Base-by-base conservation (phyloP, 2,797 vertebrate species). In the Lepidocolaptes lacrymiger region DNA sequence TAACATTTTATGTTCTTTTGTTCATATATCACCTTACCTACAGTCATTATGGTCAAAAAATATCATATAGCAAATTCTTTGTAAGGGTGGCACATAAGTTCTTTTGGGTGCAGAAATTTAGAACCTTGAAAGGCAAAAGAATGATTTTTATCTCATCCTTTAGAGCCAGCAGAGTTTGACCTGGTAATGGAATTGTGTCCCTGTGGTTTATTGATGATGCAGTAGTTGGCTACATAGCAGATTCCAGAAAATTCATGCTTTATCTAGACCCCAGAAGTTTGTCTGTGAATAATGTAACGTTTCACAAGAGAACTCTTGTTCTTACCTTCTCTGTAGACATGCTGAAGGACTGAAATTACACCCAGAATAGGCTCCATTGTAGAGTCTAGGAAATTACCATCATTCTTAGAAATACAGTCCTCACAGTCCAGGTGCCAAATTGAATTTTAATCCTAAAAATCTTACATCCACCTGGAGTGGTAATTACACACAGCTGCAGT, bases 401-500 rank as follows among this genome's bases (percentile, higher is more conserved):
- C 9, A 20, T 58, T 93, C 62, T 91, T 92, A 83, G 67, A 93
- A 93, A 91, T 54, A 51, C 7, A 49, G 49, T 30, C 61, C 27
- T 82, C 49, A 49, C 41, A n/a, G 41, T 81, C 90, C 52, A 79
- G 44, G n/a, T 71, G 58, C 76, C 3, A 39, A 80, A 80, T n/a
- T 78, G 24, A 26, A 58, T 93, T 95, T 96, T 89, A 93, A 84
- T 55, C 71, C 63, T 78, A 59, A 90, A 88, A 67, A 58, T 78
- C 37, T 81, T 82, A 62, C 41, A 66, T 76, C 37, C 59, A 91
- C 83, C 91, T 84, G 88, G 34, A 92, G 12, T 52, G 34, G 52
- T 93, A 84, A 55, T 92, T 89, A 59, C 91, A 86, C 44, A 89
- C 81, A 94, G 75, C 75, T 96, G 88, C 41, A 56, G 26, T 55